Percentiles rank a stretch among this genome's conserved stretches.
phyloP scores from a whole-genome alignment of 2,113 vertebrate genomes.

The Neotragus moschatus region DNA sequence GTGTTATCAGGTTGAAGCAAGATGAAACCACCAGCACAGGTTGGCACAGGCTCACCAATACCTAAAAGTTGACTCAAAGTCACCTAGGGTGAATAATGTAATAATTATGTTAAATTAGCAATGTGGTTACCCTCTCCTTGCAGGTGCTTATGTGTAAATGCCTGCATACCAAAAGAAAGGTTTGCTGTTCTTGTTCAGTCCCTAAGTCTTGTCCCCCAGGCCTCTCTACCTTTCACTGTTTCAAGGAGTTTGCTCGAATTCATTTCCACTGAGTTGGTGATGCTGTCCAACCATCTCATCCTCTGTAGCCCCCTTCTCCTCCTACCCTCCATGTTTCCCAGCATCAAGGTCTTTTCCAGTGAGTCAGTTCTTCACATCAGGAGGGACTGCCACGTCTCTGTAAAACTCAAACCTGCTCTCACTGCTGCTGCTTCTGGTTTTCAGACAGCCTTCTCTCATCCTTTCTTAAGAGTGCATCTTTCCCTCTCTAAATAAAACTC shows the following conservation, averaged over 20 bases:
- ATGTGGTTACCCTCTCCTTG: not conserved
- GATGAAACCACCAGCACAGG: not conserved
- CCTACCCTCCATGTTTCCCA: not conserved
- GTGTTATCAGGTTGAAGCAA: not conserved
- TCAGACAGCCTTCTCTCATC: not conserved
- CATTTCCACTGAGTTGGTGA: not conserved
- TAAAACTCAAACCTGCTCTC: not conserved
- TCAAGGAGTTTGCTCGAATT: fast-evolving
- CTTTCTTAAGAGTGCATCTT: not conserved
- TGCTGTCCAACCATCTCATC: not conserved
- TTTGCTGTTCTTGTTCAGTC: not conserved
- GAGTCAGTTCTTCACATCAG: not conserved
- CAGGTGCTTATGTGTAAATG: not conserved
- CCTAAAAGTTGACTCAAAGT: not conserved
- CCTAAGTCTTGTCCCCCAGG: fast-evolving
- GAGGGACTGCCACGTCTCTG: not conserved
- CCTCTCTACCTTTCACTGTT: not conserved
- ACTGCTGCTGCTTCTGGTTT: not conserved
- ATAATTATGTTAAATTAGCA: not conserved
- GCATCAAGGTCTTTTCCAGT: not conserved
- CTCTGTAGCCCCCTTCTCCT: not conserved
- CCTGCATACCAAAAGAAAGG: not conserved
- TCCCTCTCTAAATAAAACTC: not conserved
- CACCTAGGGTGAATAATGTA: not conserved
- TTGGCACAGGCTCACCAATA: not conserved